Conservation (phyloP, 2,888 invertebrate genomes). For the Mythimna loreyi region DNA sequence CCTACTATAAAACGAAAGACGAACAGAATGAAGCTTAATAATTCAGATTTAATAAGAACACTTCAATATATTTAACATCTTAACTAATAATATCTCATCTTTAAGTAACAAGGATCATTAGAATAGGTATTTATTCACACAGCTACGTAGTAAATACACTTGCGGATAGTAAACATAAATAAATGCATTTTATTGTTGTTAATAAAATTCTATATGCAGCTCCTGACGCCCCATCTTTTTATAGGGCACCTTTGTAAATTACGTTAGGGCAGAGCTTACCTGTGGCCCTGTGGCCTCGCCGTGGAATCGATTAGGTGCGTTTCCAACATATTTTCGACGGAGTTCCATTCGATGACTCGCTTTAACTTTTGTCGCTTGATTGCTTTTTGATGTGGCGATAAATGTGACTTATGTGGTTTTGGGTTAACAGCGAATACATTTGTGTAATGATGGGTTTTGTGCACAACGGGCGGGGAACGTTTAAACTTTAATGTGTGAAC, state of each 20-base stretch:
- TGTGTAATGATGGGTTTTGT: constrained; percentile 84
- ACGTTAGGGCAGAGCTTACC: constrained; percentile 77
- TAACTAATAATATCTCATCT: constrained; percentile 40
- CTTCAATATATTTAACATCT: constrained; percentile 37
- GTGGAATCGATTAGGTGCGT: constrained; percentile 85
- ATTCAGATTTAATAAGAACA: constrained; percentile 28
- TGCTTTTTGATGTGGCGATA: constrained; percentile 90
- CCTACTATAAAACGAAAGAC: constrained; percentile 12
- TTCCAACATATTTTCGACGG: constrained; percentile 78
- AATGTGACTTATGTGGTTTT: constrained; percentile 90
- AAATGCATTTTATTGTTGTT: constrained; percentile 70
- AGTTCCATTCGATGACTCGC: constrained; percentile 81
- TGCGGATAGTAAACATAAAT: constrained; percentile 64
- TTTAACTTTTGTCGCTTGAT: constrained; percentile 88
- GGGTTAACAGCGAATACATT: constrained; percentile 80
- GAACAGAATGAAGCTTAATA: constrained; percentile 12
- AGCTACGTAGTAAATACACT: constrained; percentile 57
- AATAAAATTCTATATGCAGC: constrained; percentile 69
- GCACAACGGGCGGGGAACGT: constrained; percentile 82
- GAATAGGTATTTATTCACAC: constrained; percentile 56
- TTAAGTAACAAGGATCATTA: constrained; percentile 53
- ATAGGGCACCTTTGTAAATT: constrained; percentile 76
- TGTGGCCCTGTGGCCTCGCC: constrained; percentile 75
- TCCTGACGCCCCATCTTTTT: constrained; percentile 74
- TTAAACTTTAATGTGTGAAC: constrained; percentile 80